phyloP scores from a whole-genome alignment of 1,140 invertebrate species.

The Globodera ellingtonae region DNA sequence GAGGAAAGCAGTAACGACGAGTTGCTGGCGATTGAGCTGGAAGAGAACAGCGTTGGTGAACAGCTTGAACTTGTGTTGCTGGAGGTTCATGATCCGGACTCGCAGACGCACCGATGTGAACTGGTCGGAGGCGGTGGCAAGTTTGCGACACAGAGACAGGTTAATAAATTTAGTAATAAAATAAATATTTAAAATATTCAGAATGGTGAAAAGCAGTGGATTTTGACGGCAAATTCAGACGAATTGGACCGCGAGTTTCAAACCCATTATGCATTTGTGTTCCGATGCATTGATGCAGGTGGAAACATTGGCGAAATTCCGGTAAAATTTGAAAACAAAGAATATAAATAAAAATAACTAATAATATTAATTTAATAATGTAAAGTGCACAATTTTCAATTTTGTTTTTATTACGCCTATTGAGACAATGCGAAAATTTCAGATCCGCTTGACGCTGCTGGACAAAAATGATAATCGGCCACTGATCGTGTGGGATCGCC shows the following conservation, averaged over 20 bases:
- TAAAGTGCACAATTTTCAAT: neutral
- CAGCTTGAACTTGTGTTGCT: neutral
- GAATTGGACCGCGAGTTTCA: constrained; percentile 39
- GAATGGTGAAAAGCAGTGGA: constrained; percentile 13
- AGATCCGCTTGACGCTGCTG: constrained; percentile 34
- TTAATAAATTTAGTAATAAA: constrained; percentile 7
- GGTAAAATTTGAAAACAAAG: constrained; percentile 23
- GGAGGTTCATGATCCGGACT: constrained; percentile 12
- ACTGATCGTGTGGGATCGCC: constrained; percentile 18
- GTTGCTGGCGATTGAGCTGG: neutral
- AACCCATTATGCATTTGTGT: constrained; percentile 17
- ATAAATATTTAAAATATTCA: neutral
- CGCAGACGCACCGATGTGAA: constrained; percentile 16
- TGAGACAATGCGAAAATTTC: neutral
- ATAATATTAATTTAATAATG: too few relatives aligned
- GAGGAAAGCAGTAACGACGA: too few relatives aligned
- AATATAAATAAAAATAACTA: too few relatives aligned
- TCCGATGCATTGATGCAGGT: constrained; percentile 42
- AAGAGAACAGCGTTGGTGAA: constrained; percentile 5
- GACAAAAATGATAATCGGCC: constrained; percentile 49
- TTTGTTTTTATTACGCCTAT: neutral
- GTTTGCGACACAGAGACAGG: constrained; percentile 1
- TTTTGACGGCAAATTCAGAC: neutral
- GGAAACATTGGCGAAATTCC: constrained; percentile 40
- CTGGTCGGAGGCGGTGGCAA: neutral